Conservation (phyloP, 2,797 vertebrate species). For the Pachyuromys duprasi region DNA sequence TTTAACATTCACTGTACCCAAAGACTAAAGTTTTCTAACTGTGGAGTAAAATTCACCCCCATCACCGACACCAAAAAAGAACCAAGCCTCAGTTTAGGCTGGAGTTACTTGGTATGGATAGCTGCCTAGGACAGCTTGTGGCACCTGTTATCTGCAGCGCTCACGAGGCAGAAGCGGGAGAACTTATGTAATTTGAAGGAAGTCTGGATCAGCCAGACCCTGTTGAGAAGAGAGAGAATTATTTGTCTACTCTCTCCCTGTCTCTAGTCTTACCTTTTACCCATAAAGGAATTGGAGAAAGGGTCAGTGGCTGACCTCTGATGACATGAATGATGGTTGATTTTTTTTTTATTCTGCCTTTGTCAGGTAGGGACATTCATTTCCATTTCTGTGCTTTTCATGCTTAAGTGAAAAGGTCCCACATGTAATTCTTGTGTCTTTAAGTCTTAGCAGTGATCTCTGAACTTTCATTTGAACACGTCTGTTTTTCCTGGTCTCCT, state of each 20-base stretch:
- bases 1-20: slow-evolving; percentile 4
- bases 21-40: slow-evolving; percentile 16
- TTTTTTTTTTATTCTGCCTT: slow-evolving; percentile 15
- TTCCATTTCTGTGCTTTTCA: background rate
- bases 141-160: background rate
- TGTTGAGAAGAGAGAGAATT: background rate
- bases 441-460: background rate
- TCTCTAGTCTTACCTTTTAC: background rate
- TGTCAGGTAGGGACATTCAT: background rate
- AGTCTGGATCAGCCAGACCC: background rate
- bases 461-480: background rate
- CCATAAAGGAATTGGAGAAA: background rate
- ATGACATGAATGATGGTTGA: background rate
- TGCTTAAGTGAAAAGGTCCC: background rate
- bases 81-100: background rate
- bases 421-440: background rate
- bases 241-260: background rate
- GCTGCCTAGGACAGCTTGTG: background rate
- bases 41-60: background rate
- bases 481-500: background rate
- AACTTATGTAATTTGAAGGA: background rate
- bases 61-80: background rate
- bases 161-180: background rate
- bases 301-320: background rate
- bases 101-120: background rate